A percentile compares a stretch with the other conserved stretches of the same genome.
These are phyloP conservation scores for Cerastis leucographa DNA, from an alignment of 2,888 invertebrate genomes.

Conservation along the genomic window DNA sequence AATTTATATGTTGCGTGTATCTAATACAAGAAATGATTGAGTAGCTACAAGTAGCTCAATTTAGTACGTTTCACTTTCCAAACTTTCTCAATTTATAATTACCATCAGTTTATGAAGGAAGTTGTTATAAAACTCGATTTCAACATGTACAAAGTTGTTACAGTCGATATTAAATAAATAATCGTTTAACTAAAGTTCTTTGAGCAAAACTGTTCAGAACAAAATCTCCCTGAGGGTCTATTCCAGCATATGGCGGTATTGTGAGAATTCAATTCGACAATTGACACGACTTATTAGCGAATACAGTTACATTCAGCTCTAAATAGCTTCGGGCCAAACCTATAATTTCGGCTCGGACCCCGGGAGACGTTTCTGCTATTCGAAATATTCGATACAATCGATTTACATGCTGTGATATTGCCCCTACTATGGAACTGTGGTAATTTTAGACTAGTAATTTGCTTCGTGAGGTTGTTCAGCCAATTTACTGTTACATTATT, in stretches of 20 bases:
- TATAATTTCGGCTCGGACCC: conserved; percentile 85
- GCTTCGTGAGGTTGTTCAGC: conserved; percentile 68
- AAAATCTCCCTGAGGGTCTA: conserved; percentile 69
- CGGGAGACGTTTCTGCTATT: conserved; percentile 78
- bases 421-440: conserved; percentile 72
- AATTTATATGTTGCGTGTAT: conserved; percentile 59
- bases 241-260: conserved; percentile 77
- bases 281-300: conserved; percentile 86
- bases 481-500: conserved; percentile 77
- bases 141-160: conserved; percentile 50
- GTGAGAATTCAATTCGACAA: conserved; percentile 80
- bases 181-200: conserved; percentile 43
- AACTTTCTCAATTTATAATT: conserved; percentile 68
- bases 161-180: conserved; percentile 55
- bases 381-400: conserved; percentile 79
- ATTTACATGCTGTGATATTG: conserved; percentile 83
- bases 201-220: conserved; percentile 32
- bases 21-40: conserved; percentile 59
- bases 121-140: conserved; percentile 61
- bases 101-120: conserved; percentile 62
- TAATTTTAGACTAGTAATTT: conserved; percentile 81
- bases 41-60: conserved; percentile 58
- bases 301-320: conserved; percentile 82
- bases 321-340: conserved; percentile 86
- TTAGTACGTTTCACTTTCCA: conserved; percentile 47